Percentiles rank a stretch among this genome's conserved stretches.
Evolutionary conservation across 2,113 vertebrate genomes (phyloP).

Genomic region (Vombatus ursinus): DNA sequence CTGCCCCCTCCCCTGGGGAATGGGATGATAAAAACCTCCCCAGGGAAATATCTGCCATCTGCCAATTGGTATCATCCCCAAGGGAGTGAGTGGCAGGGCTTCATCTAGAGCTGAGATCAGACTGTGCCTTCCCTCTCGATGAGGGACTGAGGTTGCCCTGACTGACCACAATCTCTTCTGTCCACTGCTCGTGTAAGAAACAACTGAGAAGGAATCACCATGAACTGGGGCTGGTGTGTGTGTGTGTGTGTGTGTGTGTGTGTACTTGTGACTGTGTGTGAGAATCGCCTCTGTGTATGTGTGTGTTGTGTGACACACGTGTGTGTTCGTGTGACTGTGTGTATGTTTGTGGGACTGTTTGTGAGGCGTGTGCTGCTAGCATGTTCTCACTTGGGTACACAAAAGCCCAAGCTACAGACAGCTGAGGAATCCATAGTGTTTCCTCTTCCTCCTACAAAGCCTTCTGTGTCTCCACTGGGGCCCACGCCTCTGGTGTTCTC

Average conservation of each 20-base stretch:
- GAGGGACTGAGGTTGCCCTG: background rate
- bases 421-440: background rate
- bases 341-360: too few species aligned
- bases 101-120: background rate
- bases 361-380: too few species aligned
- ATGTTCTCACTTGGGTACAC: background rate
- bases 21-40: background rate
- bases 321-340: too few species aligned
- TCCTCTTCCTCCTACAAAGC: background rate
- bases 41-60: background rate
- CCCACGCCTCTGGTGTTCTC: background rate
- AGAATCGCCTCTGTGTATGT: background rate
- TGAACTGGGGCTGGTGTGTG: too few species aligned
- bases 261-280: too few species aligned
- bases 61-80: background rate
- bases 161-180: background rate
- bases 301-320: background rate
- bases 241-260: too few species aligned
- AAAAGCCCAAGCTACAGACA: background rate
- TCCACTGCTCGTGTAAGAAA: background rate
- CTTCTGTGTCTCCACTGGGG: background rate
- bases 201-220: background rate
- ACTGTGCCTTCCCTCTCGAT: background rate
- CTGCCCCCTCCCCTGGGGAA: background rate
- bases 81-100: background rate